Evolutionary conservation across 2,888 invertebrate species (phyloP).

Genomic region (Spodoptera exigua): DNA sequence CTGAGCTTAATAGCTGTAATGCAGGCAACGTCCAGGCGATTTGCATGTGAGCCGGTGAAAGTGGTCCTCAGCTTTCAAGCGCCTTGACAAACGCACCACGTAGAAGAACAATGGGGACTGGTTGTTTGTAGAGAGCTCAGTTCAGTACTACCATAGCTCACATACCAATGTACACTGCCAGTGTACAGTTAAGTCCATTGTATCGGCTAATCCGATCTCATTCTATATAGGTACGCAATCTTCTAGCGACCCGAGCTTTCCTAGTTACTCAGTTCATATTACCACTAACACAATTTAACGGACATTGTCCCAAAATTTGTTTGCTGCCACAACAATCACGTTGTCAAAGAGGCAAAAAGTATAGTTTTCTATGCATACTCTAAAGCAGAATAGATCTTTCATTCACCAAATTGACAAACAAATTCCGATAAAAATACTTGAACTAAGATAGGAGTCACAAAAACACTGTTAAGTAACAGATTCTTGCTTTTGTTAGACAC

Average conservation of each 20-base stretch:
- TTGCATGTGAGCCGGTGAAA: slow-evolving; percentile 74
- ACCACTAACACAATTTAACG: slow-evolving; percentile 46
- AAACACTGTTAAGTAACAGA: slow-evolving; percentile 58
- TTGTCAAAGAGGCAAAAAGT: slow-evolving; percentile 39
- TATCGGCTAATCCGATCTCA: slow-evolving; percentile 46
- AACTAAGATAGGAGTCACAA: slow-evolving; percentile 56
- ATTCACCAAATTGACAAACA: slow-evolving; percentile 54
- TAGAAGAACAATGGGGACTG: slow-evolving; percentile 66
- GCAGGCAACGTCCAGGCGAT: slow-evolving; percentile 64
- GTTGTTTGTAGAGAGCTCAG: slow-evolving; percentile 61
- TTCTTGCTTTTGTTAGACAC: slow-evolving; percentile 65
- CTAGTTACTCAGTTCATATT: slow-evolving; percentile 16
- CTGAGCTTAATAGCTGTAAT: slow-evolving; percentile 56
- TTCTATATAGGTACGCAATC: slow-evolving; percentile 32
- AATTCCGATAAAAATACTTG: slow-evolving; percentile 54
- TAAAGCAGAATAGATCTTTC: slow-evolving; percentile 47
- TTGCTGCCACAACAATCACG: slow-evolving; percentile 40
- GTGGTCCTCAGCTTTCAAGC: slow-evolving; percentile 70
- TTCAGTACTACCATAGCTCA: slow-evolving; percentile 43
- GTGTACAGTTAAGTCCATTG: slow-evolving; percentile 57
- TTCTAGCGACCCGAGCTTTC: slow-evolving; percentile 4
- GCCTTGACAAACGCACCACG: slow-evolving; percentile 64
- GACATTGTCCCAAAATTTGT: slow-evolving; percentile 39
- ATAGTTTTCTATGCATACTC: slow-evolving; percentile 47
- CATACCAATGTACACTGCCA: slow-evolving; percentile 52